Evolutionary conservation across 2,888 invertebrate genomes (phyloP), one percentile per base, ranked within the genome.

Genomic region (Amphipyra tragopoginis): DNA sequence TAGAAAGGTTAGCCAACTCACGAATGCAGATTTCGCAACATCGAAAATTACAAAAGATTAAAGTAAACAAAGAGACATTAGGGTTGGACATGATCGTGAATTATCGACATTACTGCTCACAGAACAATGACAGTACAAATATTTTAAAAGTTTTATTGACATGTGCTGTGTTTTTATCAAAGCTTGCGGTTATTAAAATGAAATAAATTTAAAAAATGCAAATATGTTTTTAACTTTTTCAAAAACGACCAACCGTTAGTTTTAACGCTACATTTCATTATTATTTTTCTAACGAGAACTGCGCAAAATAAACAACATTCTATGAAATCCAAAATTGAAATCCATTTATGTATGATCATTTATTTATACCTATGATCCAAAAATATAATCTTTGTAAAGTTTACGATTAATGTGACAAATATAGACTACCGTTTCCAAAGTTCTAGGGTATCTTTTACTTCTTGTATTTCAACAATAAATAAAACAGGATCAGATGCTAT

Each of bases 401-500:
- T 29, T 29, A 5, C 2, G 29, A 29, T 29, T 7, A 29, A 29
- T 29, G 7, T 29, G 5, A 5, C 13, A 44, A 33, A 38, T 33
- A 36, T 14, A 9, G 21, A 48, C 44, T 66, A 67, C 66, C 49
- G 34, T 65, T 73, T 73, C 74, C 60, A 70, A 61, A 52, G 38
- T n/a, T 51, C n/a, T 61, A 63, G 33, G 48, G 49, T 73, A 64
- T 76, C 67, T 34, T 50, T 79, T 67, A 67, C 65, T 40, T 68
- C 66, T 77, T 69, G 53, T 57, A 55, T 71, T 71, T 66, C 65
- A 68, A 74, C 48, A 53, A 65, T 69, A 79, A 79, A 78, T 74
- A 74, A 71, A 71, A 72, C 58, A 74, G 13, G 60, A 60, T 65
- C 49, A 34, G 47, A 68, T 65, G 54, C 58, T 65, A 62, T 73